Conservation (phyloP, 2,113 vertebrate species). For the Miniopterus natalensis region DNA sequence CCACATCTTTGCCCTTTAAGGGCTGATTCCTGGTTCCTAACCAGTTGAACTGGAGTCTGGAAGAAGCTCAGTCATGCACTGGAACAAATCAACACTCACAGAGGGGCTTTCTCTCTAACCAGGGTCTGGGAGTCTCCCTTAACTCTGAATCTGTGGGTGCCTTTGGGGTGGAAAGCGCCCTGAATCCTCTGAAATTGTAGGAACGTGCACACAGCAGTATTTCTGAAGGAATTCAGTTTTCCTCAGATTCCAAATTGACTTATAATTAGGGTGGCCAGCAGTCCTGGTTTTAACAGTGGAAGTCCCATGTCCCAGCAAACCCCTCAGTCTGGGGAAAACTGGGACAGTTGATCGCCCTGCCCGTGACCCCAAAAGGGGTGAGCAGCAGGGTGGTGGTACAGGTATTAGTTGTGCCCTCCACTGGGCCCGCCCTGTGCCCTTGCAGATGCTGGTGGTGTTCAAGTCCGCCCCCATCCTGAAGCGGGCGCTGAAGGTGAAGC, state of each 20-base stretch:
- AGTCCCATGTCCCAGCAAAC: not conserved
- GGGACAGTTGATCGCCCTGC: not conserved
- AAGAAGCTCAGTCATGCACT: not conserved
- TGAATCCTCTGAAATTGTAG: not conserved
- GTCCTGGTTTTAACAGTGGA: not conserved
- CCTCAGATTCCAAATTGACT: not conserved
- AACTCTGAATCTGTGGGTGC: not conserved
- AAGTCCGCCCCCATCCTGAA: conserved; percentile 99
- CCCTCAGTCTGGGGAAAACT: not conserved
- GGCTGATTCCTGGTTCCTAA: not conserved
- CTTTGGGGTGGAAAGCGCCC: not conserved
- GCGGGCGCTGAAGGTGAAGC: conserved; percentile 98
- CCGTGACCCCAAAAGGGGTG: accelerated
- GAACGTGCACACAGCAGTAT: not conserved
- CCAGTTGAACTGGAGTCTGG: not conserved
- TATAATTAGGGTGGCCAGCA: not conserved
- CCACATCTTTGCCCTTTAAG: not conserved
- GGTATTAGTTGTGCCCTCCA: not conserved
- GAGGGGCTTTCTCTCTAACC: not conserved
- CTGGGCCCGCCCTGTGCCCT: not conserved
- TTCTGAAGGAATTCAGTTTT: not conserved
- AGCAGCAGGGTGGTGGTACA: accelerated
- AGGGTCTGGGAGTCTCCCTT: not conserved
- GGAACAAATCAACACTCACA: not conserved
- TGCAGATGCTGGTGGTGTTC: conserved; percentile 98